phyloP scores from a whole-genome alignment of 2,888 invertebrate genomes.

The Ophion ventricosus region DNA sequence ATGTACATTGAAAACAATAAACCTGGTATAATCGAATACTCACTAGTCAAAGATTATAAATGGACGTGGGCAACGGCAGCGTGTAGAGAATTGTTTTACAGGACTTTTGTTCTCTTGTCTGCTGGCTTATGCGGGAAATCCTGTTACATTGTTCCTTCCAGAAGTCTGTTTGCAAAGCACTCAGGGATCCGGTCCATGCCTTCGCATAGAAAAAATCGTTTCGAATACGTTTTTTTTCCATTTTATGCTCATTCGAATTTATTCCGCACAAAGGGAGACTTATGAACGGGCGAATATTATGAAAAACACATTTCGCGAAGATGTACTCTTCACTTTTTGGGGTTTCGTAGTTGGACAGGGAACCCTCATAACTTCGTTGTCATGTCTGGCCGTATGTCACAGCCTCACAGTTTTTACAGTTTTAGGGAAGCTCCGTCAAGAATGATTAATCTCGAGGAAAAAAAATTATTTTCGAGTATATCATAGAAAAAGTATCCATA shows the following conservation, averaged over 20 bases:
- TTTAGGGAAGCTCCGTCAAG: too few relatives aligned
- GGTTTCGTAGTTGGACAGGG: not conserved
- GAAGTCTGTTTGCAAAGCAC: constrained; percentile 81
- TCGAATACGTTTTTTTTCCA: not conserved
- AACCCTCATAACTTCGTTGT: too few relatives aligned
- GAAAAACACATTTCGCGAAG: not conserved
- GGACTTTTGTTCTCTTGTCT: constrained; percentile 82
- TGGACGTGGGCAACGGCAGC: constrained; percentile 82
- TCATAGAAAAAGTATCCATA: too few relatives aligned
- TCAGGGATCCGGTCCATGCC: constrained; percentile 85
- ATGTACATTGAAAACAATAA: constrained; percentile 50
- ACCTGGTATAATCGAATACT: not conserved
- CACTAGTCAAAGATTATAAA: not conserved
- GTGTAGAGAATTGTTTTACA: constrained; percentile 83
- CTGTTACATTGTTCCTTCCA: constrained; percentile 84
- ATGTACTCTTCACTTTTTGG: not conserved
- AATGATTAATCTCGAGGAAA: too few relatives aligned
- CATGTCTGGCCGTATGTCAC: too few relatives aligned
- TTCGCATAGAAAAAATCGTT: constrained; percentile 73
- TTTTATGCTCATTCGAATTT: not conserved
- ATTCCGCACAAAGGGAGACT: not conserved
- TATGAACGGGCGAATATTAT: not conserved
- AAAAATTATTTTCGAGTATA: too few relatives aligned
- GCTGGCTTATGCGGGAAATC: constrained; percentile 83
- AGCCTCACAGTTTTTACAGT: too few relatives aligned